Conservation (phyloP, 1,140 invertebrate genomes). For the Sarcophaga peregrina region DNA sequence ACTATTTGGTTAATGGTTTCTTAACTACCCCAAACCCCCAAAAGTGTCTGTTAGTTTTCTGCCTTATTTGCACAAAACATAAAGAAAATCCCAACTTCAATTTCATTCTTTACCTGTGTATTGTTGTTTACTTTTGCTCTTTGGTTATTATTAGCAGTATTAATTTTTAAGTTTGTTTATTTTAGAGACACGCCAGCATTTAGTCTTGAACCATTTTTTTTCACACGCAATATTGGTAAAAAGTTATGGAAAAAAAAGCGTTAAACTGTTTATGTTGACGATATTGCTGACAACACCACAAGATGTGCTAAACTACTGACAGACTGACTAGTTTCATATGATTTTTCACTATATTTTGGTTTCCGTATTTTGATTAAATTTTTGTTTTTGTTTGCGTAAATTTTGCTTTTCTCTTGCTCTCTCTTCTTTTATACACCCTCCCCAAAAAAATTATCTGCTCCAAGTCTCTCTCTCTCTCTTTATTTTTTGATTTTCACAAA, state of each 20-base stretch:
- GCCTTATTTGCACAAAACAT: too few relatives aligned
- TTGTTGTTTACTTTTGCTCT: background rate
- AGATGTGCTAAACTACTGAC: conserved; percentile 3
- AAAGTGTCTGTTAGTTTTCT: background rate
- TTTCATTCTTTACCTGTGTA: background rate
- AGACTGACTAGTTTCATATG: background rate
- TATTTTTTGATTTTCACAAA: too few relatives aligned
- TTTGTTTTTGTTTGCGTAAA: background rate
- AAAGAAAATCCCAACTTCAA: too few relatives aligned
- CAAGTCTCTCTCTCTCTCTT: too few relatives aligned
- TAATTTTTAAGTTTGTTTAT: conserved; percentile 5
- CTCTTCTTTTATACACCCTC: too few relatives aligned
- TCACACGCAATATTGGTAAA: conserved; percentile 2
- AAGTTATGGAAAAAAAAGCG: background rate
- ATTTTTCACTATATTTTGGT: background rate
- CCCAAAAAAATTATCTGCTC: too few relatives aligned
- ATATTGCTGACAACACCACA: conserved; percentile 1
- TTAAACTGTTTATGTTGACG: background rate
- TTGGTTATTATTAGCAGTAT: background rate
- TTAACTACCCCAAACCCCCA: background rate
- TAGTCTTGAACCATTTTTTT: background rate
- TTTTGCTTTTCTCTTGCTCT: too few relatives aligned
- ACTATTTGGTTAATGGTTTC: too few relatives aligned
- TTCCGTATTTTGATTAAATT: background rate
- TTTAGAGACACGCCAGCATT: background rate